Conservation (phyloP, 2,113 vertebrate species). For the Alligator sinensis region DNA sequence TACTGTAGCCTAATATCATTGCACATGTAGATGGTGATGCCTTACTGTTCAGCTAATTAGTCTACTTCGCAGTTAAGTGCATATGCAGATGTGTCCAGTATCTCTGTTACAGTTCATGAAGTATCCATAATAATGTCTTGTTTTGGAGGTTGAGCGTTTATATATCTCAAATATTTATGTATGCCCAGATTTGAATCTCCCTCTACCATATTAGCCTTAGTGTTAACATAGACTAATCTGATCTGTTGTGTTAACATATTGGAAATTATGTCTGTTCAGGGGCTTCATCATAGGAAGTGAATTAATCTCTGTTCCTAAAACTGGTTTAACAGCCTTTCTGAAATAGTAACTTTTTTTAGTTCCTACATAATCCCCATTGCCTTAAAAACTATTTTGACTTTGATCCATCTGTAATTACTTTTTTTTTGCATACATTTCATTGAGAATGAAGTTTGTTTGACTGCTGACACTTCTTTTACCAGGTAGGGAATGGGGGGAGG, state of each 20-base stretch:
- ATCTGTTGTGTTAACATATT: neutral
- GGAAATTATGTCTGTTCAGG: neutral
- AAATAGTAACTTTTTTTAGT: slow-evolving; percentile 1
- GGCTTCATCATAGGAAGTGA: neutral
- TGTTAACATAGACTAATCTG: neutral
- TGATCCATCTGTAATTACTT: neutral
- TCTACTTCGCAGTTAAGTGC: no score
- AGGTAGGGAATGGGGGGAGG: fast-evolving
- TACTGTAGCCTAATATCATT: no score
- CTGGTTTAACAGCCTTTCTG: neutral
- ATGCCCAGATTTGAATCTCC: neutral
- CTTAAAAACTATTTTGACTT: neutral
- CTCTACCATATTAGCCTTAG: neutral
- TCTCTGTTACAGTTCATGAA: neutral
- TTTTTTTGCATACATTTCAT: slow-evolving; percentile 10
- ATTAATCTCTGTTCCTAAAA: slow-evolving; percentile 3
- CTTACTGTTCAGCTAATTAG: no score
- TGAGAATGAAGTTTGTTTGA: slow-evolving; percentile 13
- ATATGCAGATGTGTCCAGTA: neutral
- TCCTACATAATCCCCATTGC: neutral
- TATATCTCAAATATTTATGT: neutral
- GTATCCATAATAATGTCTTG: neutral
- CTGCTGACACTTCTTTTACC: slow-evolving; percentile 46
- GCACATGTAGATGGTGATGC: no score
- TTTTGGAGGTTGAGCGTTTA: neutral